Percentiles rank a stretch among this genome's conserved stretches.
phyloP scores from a whole-genome alignment of 2,888 invertebrate species.

The Arrhopalites spinosus region DNA sequence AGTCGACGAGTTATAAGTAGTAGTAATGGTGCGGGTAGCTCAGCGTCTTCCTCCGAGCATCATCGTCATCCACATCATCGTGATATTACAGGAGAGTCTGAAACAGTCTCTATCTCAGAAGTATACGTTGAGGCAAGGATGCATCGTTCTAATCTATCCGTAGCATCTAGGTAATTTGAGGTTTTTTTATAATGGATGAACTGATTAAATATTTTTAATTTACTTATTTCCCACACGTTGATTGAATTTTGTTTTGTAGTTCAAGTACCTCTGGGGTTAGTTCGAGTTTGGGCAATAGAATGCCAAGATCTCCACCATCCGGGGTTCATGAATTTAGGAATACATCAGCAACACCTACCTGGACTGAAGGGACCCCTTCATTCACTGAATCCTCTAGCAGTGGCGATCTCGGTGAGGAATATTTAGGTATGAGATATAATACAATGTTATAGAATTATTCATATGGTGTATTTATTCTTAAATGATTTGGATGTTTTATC shows the following conservation, averaged over 20 bases:
- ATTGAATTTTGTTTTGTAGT: conserved; percentile 59
- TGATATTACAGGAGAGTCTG: conserved; percentile 25
- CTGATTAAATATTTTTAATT: too few relatives aligned
- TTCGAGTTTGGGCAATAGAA: conserved; percentile 45
- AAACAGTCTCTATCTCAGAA: conserved; percentile 69
- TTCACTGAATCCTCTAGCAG: conserved; percentile 96
- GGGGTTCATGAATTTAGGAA: conserved; percentile 65
- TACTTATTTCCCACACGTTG: too few relatives aligned
- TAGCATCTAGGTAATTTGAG: conserved; percentile 64
- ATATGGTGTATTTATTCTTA: too few relatives aligned
- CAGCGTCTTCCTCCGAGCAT: conserved; percentile 35
- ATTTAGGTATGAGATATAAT: conserved; percentile 29
- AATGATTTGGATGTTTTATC: conserved; percentile 1
- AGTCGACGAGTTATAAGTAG: conserved; percentile 26
- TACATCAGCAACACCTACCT: conserved; percentile 82
- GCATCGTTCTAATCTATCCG: conserved; percentile 63
- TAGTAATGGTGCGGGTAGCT: conserved; percentile 26
- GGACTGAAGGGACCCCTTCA: conserved; percentile 97
- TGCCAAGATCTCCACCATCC: conserved; percentile 45
- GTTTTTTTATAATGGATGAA: too few relatives aligned
- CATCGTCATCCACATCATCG: conserved; percentile 19
- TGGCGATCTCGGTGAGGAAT: conserved; percentile 77
- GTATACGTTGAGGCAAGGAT: conserved; percentile 70
- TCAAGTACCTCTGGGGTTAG: conserved; percentile 61
- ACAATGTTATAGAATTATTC: too few relatives aligned